These are phyloP conservation scores for Equus quagga DNA, from an alignment of 2,113 vertebrate species.

Conservation along the genomic window DNA sequence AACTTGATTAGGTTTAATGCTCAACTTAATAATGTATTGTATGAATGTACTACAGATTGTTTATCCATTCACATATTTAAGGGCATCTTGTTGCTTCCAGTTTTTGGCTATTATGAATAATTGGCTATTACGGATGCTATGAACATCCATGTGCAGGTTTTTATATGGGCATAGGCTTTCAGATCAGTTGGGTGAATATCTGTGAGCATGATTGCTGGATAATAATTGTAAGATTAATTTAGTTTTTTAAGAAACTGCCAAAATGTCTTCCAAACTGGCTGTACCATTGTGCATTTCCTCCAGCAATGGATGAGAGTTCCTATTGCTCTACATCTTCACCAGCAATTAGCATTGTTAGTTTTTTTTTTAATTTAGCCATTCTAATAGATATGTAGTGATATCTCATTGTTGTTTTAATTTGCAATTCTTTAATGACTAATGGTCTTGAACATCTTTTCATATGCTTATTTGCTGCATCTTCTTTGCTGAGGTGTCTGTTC, in stretches of 20 bases:
- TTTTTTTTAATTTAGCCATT: neutral
- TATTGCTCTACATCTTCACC: neutral
- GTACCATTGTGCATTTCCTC: neutral
- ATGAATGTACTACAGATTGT: too few relatives aligned
- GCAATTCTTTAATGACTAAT: neutral
- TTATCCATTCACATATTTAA: too few relatives aligned
- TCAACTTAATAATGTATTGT: too few relatives aligned
- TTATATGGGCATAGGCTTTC: neutral
- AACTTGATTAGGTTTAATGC: neutral
- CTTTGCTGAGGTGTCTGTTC: neutral
- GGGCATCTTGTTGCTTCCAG: too few relatives aligned
- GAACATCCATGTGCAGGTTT: too few relatives aligned
- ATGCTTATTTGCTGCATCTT: neutral
- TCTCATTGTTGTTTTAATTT: neutral
- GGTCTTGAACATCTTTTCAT: neutral
- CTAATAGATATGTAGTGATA: too few relatives aligned
- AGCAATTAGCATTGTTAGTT: neutral
- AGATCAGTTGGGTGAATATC: neutral
- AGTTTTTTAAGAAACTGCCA: neutral
- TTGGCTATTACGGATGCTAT: too few relatives aligned
- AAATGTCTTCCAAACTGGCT: neutral
- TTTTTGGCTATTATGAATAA: too few relatives aligned
- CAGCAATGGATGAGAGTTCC: neutral
- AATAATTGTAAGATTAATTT: neutral
- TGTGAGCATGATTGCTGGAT: neutral